Evolutionary conservation across 2,888 invertebrate species (phyloP), one percentile per base, ranked within the genome.

Genomic region (Trachelus troglodyta): DNA sequence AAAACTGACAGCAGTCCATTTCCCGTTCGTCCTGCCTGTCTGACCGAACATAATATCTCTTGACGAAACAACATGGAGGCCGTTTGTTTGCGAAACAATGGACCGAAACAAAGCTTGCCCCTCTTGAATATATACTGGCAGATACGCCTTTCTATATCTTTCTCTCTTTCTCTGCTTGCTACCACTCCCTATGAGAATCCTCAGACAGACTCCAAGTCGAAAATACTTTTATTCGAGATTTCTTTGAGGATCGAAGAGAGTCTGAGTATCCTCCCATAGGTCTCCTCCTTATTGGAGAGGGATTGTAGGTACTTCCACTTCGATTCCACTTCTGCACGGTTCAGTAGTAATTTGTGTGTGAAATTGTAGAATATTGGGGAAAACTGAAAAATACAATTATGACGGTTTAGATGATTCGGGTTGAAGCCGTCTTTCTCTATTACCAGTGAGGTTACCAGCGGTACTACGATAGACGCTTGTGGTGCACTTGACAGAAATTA

Each of bases 1-100:
- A 90, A 90, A 90, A 89, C 90, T 90, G 90, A 90, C 90, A 90
- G 90, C 88, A 87, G 90, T 90, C 90, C 89, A 90, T 90, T 90
- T 90, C 90, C 90, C 88, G 89, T 89, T 89, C 87, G 89, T 89
- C 87, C 89, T 88, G 88, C 84, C 86, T 88, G 89, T 89, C 89
- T 88, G 88, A 84, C 84, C 87, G 88, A 86, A 88, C 87, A 87
- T 88, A 86, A 87, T 88, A 90, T 90, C 90, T 88, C 85, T 87
- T 89, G 89, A 90, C 90, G 89, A 90, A 90, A 90, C 90, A 89
- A 88, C 90, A 89, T 89, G 90, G 89, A 89, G 89, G 89, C 87
- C 89, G 90, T 90, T 90, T 90, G 90, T 90, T 90, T 90, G 87
- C 88, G 87, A 88, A 90, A 90, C 90, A 90, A 90, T 90, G 89